A percentile compares a stretch with the other conserved stretches of the same genome.
Evolutionary conservation across 1,140 invertebrate genomes (phyloP).

Genomic region (Holcopasites calliopsidis): DNA sequence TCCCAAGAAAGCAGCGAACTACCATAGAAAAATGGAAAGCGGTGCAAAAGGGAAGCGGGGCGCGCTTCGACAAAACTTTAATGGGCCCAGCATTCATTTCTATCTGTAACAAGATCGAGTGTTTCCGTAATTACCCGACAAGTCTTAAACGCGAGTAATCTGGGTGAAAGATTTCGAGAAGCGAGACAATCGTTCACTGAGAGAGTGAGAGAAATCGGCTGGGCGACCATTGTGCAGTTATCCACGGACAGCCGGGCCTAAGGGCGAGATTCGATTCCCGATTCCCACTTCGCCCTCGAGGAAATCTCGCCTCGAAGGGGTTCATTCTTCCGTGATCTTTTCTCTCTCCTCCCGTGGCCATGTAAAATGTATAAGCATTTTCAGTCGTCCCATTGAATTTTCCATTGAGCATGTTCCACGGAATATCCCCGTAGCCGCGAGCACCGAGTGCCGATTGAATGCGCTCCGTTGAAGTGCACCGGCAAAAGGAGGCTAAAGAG

Average conservation of each 20-base stretch:
- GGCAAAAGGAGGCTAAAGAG: too few species aligned
- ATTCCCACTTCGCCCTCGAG: neutral
- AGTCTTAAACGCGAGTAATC: neutral
- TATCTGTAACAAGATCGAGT: constrained; percentile 9
- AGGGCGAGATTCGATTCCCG: neutral
- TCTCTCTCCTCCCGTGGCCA: neutral
- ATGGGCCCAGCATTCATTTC: neutral
- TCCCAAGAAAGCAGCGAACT: neutral
- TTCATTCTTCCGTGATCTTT: neutral
- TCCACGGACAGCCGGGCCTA: neutral
- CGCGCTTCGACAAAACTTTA: neutral
- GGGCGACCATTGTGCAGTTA: neutral
- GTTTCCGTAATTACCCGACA: constrained; percentile 6
- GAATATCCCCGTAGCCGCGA: constrained; percentile 12
- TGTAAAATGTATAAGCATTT: constrained; percentile 38
- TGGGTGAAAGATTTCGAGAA: constrained; percentile 10
- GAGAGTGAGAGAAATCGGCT: neutral
- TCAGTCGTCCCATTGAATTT: constrained; percentile 24
- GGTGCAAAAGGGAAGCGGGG: neutral
- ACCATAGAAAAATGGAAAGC: neutral
- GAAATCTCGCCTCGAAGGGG: constrained; percentile 12
- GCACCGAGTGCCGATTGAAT: constrained; percentile 6
- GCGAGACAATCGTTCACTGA: neutral
- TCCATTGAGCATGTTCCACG: constrained; percentile 12
- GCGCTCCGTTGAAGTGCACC: neutral